Base-by-base conservation (phyloP, 2,797 vertebrate species). In the Apodemus agrarius region DNA sequence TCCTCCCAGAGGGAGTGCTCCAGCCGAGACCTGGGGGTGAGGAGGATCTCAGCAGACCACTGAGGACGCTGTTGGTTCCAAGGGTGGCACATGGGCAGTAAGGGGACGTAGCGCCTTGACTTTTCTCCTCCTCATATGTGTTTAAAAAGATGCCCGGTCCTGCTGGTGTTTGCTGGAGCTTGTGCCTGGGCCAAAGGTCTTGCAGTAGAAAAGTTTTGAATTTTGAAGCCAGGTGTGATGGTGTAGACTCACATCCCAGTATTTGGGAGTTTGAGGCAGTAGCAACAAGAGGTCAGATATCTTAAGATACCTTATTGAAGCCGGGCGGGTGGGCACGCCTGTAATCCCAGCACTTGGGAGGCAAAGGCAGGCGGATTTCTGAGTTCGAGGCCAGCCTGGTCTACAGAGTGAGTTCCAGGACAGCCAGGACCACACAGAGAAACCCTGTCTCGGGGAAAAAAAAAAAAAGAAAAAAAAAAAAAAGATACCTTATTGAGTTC, bases 1-100 rank as follows among this genome's bases (percentile, higher is more conserved):
- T 90, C 76, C 65, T 92, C 91, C n/a, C 26, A 88, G 74, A 74
- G 52, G 92, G 89, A 22, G 69, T 43, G 26, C 54, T 40, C 72
- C 59, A 40, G 21, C n/a, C 65, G 80, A 46, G 79, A n/a, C 31
- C 82, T 52, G 59, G 65, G 78, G 37, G 40, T 74, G 76, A 87
- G 63, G 49, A 96, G 31, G 57, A 22, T 49, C 49, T 84, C 80
- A 69, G 49, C 90, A 85, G 57, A 91, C 59, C 57, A 5, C 63
- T 49, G 0, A 0, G 17, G 19, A 34, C 63, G 13, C 40, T 37
- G 21, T 31, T n/a, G 52, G 84, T n/a, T 43, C 59, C 81, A 49
- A 65, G 22, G n/a, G 26, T n/a, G 54, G 17, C 65, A 75, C 29
- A 1, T 34, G 24, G 1, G 37, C 52, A n/a, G 40, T 63, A 40